Evolutionary conservation across 2,797 vertebrate genomes (phyloP), one percentile per base, ranked within the genome.

Genomic region (Ciconia nigra): DNA sequence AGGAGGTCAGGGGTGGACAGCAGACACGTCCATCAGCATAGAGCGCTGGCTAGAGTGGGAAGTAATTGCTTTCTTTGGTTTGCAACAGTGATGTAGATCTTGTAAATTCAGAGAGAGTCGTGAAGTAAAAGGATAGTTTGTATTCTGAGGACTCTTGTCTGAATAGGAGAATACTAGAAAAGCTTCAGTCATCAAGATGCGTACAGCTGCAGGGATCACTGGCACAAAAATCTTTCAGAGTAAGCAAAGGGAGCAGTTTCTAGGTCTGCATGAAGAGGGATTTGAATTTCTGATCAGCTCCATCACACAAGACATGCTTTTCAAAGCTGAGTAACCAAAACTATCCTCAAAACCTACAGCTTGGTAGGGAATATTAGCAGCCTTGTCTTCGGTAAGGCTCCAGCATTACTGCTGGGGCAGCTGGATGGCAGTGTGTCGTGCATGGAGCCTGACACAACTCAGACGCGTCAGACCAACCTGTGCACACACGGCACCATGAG

Each of bases 271-370:
- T 7, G 31, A 81, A 42, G 87, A 82, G 7, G n/a, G 69, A 83
- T 96, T 96, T 97, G 94, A 96, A 96, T 95, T 95, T 95, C 91
- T 88, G 92, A 96, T 97, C 82, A 94, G 92, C 72, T 94, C 87
- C 72, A 1, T 93, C 79, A 91, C 52, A 88, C 79, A 89, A 37
- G 54, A 81, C 62, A 39, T 0, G 17, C 26, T 79, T 97, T 91
- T 87, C 33, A 88, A 90, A 93, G 80, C 59, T 35, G 61, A 89
- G 61, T 35, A 78, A 81, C 84, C 58, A 87, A 83, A 90, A 67
- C 54, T 16, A 7, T 31, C 41, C 44, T 86, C 47, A 61, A 85
- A 89, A 18, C 57, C 83, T 87, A 18, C 73, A 91, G 69, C 15
- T 20, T 16, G 29, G 54, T 29, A 7, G 58, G 39, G 58, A 83